Percentiles rank a stretch among this genome's conserved stretches.
Conservation (phyloP, 2,888 invertebrate species). For the Nymphalis polychloros region DNA sequence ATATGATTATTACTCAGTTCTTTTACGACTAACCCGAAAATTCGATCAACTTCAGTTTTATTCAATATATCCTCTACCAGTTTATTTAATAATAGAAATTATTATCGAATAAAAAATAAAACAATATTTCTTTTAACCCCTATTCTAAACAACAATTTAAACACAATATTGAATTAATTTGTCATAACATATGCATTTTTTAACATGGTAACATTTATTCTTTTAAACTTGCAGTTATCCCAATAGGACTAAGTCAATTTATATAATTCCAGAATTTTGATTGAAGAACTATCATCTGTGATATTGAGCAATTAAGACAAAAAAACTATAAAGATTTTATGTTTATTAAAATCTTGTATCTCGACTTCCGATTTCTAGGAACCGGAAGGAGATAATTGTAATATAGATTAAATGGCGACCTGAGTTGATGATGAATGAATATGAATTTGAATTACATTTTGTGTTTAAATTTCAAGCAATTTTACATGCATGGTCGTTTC, state of each 20-base stretch:
- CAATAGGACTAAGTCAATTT: not conserved
- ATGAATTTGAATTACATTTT: no score
- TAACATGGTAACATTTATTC: not conserved
- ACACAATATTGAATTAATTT: not conserved
- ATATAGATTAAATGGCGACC: no score
- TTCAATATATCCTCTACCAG: not conserved
- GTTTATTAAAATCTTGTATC: no score
- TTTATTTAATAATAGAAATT: not conserved
- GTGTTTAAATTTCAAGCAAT: no score
- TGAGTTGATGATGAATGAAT: no score
- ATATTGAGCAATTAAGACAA: not conserved
- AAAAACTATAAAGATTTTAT: not conserved
- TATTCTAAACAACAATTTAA: not conserved
- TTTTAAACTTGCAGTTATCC: not conserved
- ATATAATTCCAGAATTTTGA: not conserved
- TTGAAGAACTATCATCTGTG: not conserved
- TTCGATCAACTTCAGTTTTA: not conserved
- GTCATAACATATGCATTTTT: no score
- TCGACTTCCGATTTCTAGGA: no score
- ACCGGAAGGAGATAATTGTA: no score
- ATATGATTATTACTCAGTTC: not conserved
- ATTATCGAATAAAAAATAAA: no score
- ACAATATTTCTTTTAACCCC: not conserved
- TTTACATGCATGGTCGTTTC: no score
- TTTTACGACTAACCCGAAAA: not conserved